phyloP scores from a whole-genome alignment of 2,888 invertebrate species.

The Zygogramma bicolorata region DNA sequence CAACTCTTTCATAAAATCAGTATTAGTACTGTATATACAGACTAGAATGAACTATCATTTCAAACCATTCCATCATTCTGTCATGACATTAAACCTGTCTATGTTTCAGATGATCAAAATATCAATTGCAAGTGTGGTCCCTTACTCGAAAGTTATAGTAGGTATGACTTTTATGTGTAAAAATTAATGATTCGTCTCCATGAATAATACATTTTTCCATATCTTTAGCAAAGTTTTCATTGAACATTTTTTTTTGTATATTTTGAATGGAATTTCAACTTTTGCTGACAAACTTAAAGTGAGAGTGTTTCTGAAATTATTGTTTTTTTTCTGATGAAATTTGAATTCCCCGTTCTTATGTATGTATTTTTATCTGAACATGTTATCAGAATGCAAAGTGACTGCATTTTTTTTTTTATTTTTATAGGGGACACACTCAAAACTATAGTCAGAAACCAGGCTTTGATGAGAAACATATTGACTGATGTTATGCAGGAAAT shows the following conservation, averaged over 20 bases:
- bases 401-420: not conserved
- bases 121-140: not conserved
- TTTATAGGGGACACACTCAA: not conserved
- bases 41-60: too few species aligned
- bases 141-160: not conserved
- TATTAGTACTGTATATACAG: too few species aligned
- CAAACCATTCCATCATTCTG: too few species aligned
- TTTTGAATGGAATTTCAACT: not conserved
- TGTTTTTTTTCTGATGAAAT: not conserved
- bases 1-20: too few species aligned
- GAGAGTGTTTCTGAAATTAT: too few species aligned
- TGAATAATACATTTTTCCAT: not conserved
- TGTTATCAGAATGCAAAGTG: too few species aligned
- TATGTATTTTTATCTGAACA: not conserved
- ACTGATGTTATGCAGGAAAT: not conserved
- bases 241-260: not conserved
- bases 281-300: too few species aligned
- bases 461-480: not conserved
- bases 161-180: not conserved
- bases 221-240: not conserved
- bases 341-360: not conserved
- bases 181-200: not conserved
- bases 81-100: too few species aligned
- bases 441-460: not conserved
- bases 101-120: not conserved